phyloP scores from a whole-genome alignment of 2,797 vertebrate species.

The Enteromius treurensis region DNA sequence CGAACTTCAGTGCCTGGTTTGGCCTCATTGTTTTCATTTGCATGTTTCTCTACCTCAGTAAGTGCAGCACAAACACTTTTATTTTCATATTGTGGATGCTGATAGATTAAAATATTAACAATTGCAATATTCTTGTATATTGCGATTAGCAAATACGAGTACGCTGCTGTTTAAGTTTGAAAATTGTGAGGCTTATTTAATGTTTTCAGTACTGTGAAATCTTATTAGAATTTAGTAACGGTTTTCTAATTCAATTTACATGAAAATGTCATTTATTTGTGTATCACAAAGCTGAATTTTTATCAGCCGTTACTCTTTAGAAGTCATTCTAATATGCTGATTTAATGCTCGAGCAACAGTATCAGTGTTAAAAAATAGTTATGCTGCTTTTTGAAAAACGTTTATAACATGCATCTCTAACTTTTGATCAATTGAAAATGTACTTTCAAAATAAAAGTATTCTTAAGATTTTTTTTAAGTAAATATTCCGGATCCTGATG shows the following conservation, averaged over 20 bases:
- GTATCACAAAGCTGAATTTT: neutral
- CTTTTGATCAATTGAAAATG: neutral
- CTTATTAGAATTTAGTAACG: neutral
- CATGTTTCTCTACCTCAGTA: slow-evolving; percentile 90
- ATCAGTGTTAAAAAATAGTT: neutral
- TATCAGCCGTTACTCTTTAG: neutral
- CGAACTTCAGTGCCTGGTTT: slow-evolving; percentile 90
- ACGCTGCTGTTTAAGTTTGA: neutral
- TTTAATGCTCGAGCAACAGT: neutral
- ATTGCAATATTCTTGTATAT: neutral
- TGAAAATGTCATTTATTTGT: neutral
- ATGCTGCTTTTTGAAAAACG: neutral
- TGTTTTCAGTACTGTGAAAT: neutral
- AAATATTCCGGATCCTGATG: neutral
- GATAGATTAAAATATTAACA: neutral
- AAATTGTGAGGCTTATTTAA: neutral
- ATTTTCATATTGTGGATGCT: neutral
- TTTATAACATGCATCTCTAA: neutral
- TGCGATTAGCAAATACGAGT: neutral
- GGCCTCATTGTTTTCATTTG: slow-evolving; percentile 92
- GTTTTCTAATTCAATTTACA: neutral
- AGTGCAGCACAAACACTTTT: slow-evolving; percentile 64
- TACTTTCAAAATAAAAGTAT: neutral
- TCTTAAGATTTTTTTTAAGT: neutral
- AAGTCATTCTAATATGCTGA: neutral